Evolutionary conservation across 2,888 invertebrate species (phyloP), one percentile per base, ranked within the genome.

Genomic region (Scaptomyza flava): DNA sequence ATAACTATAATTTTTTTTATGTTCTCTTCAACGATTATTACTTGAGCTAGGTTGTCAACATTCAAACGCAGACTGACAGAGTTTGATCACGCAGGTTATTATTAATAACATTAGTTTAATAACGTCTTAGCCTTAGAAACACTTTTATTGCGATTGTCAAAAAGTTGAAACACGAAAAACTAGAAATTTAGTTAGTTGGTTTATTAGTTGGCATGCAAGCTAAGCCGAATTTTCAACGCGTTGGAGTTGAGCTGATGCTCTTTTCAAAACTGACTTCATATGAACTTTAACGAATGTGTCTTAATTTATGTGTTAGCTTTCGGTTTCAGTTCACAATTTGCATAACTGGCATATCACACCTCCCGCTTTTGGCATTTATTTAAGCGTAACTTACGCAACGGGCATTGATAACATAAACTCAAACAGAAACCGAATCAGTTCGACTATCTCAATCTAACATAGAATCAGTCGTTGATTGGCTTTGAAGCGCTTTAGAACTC

Each of bases 101-200:
- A 54, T 54, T 58, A 64, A 45, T 56, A 51, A 23, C 7, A 58
- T 52, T 73, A 74, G 67, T 64, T 67, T 78, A 84, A 76, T 81
- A 69, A 61, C 60, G 56, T 64, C 68, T 81, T 72, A 83, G 77
- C 68, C 81, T 81, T 69, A 85, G 88, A 81, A 77, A 70, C 46
- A 48, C 27, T 63, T 63, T 78, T 66, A 54, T 65, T 81, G 81
- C 68, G 54, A 33, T 46, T 33, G 52, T 38, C 11, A 27, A 48
- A 67, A 46, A 58, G 52, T 31, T 43, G 33, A 79, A 81, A 81
- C 81, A 59, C 62, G 81, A 72, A 84, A 60, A 85, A 79, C 82
- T 54, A 58, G 79, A 81, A 52, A 53, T 64, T 30, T 42, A 56
- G 48, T 52, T 59, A 20, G 45, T n/a, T 50, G 11, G 20, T 34